Base-by-base conservation (phyloP, 2,797 vertebrate genomes). In the Peromyscus eremicus region DNA sequence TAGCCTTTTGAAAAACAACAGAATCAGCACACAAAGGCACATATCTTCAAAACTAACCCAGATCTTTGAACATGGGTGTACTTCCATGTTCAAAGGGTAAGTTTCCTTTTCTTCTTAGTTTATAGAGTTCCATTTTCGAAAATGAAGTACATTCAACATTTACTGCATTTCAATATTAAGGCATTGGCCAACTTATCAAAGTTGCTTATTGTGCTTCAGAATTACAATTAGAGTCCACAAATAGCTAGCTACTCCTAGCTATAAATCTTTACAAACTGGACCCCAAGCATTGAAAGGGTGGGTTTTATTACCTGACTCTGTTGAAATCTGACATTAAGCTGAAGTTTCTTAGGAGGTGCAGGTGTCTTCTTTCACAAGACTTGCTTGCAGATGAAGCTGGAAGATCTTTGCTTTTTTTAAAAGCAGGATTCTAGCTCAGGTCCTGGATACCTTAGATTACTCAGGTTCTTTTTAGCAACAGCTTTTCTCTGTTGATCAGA, bases 141-240 rank as follows among this genome's bases (percentile, higher is more conserved):
- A 60, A 43, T 95, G 83, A 91, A 82, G 60, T 60, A 88, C 13
- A 82, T 90, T 73, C 71, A 32, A 40, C 60, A 82, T 6, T 94
- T 40, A 91, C 86, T 43, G 73, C 13, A 6, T 62, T 12, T 93
- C 66, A 94, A 94, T 32, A 64, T 91, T 64, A 84, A 89, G 40
- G 46, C 71, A 93, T 94, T 94, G 96, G 57, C 46, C 90, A 5
- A 2, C 73, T 92, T 46, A 76, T 66, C 84, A 40, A 75, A 40
- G 52, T 92, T 94, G 70, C 52, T 96, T 76, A 55, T 29, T 96
- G 23, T 52, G 34, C 29, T 95, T n/a, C 12, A 91, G 29, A 77
- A 95, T 93, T 97, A 77, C 76, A 93, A 85, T 60, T 75, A 77
- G n/a, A 93, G 89, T 89, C 62, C 6, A 57, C 73, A 43, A 79